A percentile compares a stretch with the other conserved stretches of the same genome.
These are phyloP conservation scores for Geopemphigus sp. DNA, from an alignment of 1,140 invertebrate genomes.

Conservation along the genomic window DNA sequence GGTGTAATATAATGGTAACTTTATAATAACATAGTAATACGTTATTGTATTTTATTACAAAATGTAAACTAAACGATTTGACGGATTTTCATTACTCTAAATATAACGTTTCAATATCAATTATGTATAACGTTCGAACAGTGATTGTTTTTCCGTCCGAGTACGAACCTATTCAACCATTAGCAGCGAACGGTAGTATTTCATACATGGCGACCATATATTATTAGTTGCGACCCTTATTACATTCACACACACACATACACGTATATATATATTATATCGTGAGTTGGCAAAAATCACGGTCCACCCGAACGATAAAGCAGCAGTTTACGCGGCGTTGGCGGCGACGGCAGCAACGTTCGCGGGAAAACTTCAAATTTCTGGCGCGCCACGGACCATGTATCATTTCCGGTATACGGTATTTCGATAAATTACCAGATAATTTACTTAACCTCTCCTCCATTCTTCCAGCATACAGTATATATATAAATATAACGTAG, in stretches of 20 bases:
- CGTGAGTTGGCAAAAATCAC: slow-evolving; percentile 15
- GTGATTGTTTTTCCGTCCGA: slow-evolving; percentile 11
- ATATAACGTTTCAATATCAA: too few species aligned
- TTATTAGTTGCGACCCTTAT: slow-evolving; percentile 23
- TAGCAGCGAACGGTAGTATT: slow-evolving; percentile 29
- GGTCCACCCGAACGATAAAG: slow-evolving; percentile 26
- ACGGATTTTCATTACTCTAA: not conserved
- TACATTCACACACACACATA: not conserved
- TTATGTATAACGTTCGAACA: not conserved
- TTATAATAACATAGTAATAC: not conserved
- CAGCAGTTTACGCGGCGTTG: not conserved
- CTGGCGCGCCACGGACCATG: slow-evolving; percentile 4
- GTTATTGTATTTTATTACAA: not conserved
- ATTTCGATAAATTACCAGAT: slow-evolving; percentile 44
- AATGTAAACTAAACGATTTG: not conserved
- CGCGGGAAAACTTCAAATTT: slow-evolving; percentile 38
- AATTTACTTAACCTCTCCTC: slow-evolving; percentile 26
- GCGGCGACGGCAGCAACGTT: not conserved
- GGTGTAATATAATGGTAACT: not conserved
- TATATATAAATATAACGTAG: too few species aligned
- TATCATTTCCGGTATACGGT: slow-evolving; percentile 44
- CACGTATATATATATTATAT: slow-evolving; percentile 3
- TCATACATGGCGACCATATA: slow-evolving; percentile 18
- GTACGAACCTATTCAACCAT: slow-evolving; percentile 23
- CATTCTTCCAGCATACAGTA: not conserved